These are phyloP conservation scores for Mercenaria mercenaria DNA, from an alignment of 1,140 invertebrate species.

Conservation along the genomic window DNA sequence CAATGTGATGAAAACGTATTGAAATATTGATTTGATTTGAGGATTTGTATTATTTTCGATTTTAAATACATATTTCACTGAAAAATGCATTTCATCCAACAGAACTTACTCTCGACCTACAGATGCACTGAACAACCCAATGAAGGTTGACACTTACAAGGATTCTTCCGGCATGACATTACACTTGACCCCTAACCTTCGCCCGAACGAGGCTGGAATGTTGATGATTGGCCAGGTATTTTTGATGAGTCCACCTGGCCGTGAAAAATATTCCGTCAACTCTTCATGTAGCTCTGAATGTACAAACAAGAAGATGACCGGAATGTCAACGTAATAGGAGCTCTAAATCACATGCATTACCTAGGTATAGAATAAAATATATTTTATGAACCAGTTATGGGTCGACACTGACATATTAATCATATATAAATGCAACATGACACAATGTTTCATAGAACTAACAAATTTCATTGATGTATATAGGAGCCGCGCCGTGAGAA, in stretches of 20 bases:
- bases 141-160: not conserved
- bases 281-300: conserved; percentile 1
- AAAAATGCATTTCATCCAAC: too few species aligned
- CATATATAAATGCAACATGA: too few species aligned
- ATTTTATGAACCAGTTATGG: too few species aligned
- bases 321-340: not conserved
- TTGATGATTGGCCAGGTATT: conserved; percentile 63
- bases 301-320: conserved; percentile 5
- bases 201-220: conserved; percentile 62
- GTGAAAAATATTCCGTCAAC: not conserved
- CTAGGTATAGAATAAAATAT: too few species aligned
- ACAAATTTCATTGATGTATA: too few species aligned
- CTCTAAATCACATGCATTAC: conserved; percentile 44
- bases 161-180: conserved; percentile 70
- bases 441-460: too few species aligned
- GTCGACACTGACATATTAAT: too few species aligned
- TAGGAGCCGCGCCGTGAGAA: too few species aligned
- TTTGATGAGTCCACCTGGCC: conserved; percentile 66
- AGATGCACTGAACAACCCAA: conserved; percentile 76
- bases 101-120: not conserved
- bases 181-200: conserved; percentile 68
- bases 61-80: too few species aligned
- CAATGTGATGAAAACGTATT: too few species aligned
- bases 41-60: too few species aligned
- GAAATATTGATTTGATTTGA: too few species aligned